Conservation (phyloP, 2,113 vertebrate genomes). For the Mus musculus region DNA sequence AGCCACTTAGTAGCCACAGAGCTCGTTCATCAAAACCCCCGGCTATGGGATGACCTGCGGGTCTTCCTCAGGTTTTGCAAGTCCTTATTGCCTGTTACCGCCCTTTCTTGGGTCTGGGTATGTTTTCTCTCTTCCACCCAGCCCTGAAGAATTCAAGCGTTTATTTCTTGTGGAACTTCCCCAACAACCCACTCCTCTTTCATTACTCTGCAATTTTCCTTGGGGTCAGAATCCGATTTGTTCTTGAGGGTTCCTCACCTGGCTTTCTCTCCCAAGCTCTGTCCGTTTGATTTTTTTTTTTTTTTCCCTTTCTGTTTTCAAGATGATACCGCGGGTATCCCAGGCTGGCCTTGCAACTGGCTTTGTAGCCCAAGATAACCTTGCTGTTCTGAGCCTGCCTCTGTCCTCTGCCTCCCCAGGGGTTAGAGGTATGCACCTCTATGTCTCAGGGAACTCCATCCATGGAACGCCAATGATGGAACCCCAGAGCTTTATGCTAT, state of each 20-base stretch:
- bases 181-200: background rate
- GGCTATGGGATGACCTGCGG: background rate
- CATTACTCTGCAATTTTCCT: background rate
- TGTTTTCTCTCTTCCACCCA: background rate
- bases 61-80: background rate
- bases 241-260: background rate
- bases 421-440: no score
- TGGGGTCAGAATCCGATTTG: background rate
- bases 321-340: background rate
- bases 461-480: background rate
- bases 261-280: background rate
- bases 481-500: background rate
- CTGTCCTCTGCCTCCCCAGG: background rate
- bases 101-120: background rate
- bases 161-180: slow-evolving; percentile 5
- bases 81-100: background rate
- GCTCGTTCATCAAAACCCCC: background rate
- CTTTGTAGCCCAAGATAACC: background rate
- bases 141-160: background rate
- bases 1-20: background rate
- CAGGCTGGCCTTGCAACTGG: background rate
- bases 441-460: background rate
- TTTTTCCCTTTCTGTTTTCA: background rate
- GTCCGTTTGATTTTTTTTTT: background rate
- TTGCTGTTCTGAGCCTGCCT: background rate